phyloP scores from a whole-genome alignment of 2,113 vertebrate species.

The Plecotus auritus region DNA sequence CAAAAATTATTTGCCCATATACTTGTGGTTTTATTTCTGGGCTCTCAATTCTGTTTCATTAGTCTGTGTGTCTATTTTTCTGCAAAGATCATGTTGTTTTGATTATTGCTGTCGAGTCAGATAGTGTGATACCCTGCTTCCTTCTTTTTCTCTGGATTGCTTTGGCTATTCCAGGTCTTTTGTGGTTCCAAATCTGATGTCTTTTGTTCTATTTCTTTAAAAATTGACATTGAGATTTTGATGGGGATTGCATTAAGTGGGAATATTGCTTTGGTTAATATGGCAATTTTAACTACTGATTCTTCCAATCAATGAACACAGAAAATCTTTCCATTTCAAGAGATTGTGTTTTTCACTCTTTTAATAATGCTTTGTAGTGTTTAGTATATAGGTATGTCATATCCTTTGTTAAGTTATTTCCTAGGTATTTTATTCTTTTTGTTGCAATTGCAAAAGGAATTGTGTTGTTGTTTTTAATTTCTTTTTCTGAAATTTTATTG shows the following conservation, averaged over 20 bases:
- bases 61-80: not conserved
- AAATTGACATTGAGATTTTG: not conserved
- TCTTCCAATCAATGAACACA: not conserved
- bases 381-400: not conserved
- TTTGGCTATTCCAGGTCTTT: not conserved
- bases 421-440: not conserved
- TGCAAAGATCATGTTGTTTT: not conserved
- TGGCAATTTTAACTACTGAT: not conserved
- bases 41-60: not conserved
- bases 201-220: not conserved
- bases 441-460: not conserved
- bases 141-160: not conserved
- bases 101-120: not conserved
- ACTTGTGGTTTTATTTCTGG: not conserved
- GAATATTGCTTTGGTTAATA: not conserved
- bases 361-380: not conserved
- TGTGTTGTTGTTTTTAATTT: not conserved
- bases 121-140: not conserved
- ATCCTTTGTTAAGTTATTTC: not conserved
- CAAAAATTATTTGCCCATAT: not conserved
- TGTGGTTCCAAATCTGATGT: not conserved
- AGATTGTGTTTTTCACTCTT: not conserved
- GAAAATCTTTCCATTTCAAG: not conserved
- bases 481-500: not conserved
- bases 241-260: not conserved